phyloP scores from a whole-genome alignment of 2,113 vertebrate species.

The Pseudopipra pipra region DNA sequence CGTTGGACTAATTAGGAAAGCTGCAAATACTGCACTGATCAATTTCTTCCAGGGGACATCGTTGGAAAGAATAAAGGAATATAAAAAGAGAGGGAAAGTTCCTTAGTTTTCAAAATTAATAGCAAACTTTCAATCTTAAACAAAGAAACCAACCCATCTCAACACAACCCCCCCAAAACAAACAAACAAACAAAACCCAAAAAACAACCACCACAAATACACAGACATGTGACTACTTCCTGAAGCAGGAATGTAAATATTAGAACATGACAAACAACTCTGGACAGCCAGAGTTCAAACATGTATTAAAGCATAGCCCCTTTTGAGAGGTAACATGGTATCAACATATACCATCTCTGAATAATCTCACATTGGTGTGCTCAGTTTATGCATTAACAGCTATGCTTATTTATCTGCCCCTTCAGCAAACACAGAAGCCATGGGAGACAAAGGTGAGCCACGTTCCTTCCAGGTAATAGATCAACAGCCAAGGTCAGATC shows the following conservation, averaged over 20 bases:
- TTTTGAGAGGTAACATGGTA: not conserved
- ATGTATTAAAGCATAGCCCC: not conserved
- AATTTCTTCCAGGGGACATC: not conserved
- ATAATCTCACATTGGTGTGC: not conserved
- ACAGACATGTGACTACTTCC: not conserved
- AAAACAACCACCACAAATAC: not conserved
- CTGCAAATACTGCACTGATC: not conserved
- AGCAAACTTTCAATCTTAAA: not conserved
- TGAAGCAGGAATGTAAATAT: conserved; percentile 16
- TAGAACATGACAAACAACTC: conserved; percentile 22
- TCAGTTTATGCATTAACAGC: conserved; percentile 34
- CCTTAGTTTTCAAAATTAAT: not conserved
- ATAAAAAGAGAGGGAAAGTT: not conserved
- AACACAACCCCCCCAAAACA: no score
- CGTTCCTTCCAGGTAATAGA: not conserved
- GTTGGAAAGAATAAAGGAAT: not conserved
- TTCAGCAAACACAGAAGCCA: not conserved
- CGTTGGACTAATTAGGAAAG: not conserved
- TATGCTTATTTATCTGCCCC: not conserved
- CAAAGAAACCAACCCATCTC: not conserved
- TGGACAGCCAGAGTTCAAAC: conserved; percentile 21
- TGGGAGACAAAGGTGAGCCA: not conserved
- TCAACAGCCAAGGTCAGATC: conserved; percentile 13
- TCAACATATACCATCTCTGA: not conserved
- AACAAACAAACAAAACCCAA: not conserved